phyloP scores from a whole-genome alignment of 2,113 vertebrate species.

The Trogon melanurus region DNA sequence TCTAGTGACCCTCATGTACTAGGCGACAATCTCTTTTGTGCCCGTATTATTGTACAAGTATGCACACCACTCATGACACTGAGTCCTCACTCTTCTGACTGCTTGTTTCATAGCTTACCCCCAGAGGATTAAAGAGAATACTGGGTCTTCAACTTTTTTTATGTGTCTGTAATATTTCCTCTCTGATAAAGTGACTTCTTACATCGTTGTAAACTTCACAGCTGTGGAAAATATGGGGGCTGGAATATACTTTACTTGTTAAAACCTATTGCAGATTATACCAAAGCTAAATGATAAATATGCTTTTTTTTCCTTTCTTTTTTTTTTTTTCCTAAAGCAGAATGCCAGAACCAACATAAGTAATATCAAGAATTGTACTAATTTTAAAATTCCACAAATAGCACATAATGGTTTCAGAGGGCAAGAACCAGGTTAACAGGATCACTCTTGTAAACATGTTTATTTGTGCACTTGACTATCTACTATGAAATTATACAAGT shows the following conservation, averaged over 20 bases:
- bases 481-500: constrained; percentile 71
- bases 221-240: constrained; percentile 70
- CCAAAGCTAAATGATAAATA: constrained; percentile 75
- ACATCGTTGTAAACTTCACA: constrained; percentile 67
- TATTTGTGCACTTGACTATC: constrained; percentile 78
- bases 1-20: constrained; percentile 80
- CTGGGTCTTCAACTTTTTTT: constrained; percentile 80
- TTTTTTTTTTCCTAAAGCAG: constrained; percentile 47
- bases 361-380: constrained; percentile 63
- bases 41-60: constrained; percentile 83
- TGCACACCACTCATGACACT: constrained; percentile 79
- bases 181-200: constrained; percentile 70
- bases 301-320: constrained; percentile 48
- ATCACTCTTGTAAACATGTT: constrained; percentile 77
- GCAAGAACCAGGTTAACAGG: constrained; percentile 64
- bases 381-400: constrained; percentile 69
- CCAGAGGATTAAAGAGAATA: constrained; percentile 84
- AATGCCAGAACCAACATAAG: constrained; percentile 59
- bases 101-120: constrained; percentile 84
- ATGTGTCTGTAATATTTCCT: constrained; percentile 82
- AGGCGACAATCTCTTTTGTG: constrained; percentile 83
- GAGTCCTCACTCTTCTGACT: constrained; percentile 81
- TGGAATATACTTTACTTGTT: constrained; percentile 74
- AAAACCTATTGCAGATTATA: constrained; percentile 70
- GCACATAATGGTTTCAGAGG: constrained; percentile 49